Evolutionary conservation across 2,888 invertebrate genomes (phyloP).

Genomic region (Cheilosia pagana): DNA sequence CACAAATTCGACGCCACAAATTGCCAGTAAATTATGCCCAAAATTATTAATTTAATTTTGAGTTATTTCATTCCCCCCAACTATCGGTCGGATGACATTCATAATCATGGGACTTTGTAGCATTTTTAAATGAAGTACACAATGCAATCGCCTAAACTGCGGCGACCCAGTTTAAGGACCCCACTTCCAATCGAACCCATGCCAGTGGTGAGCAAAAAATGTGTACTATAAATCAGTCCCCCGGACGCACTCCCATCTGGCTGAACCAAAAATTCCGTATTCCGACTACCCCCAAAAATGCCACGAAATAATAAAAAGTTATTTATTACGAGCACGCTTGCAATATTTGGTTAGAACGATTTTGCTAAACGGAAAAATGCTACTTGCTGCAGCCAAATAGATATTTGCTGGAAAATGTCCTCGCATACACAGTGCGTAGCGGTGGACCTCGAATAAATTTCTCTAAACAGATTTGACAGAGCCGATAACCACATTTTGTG

Average conservation of each 20-base stretch:
- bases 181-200: background rate
- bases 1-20: slow-evolving; percentile 20
- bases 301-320: slow-evolving; percentile 53
- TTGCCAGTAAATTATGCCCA: slow-evolving; percentile 30
- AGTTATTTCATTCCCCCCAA: no score
- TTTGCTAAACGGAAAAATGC: background rate
- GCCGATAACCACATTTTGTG: slow-evolving; percentile 41
- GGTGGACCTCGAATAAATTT: slow-evolving; percentile 42
- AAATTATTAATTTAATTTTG: no score
- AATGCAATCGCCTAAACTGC: no score
- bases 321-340: slow-evolving; percentile 34
- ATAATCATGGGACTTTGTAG: no score
- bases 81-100: no score
- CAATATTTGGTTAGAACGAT: slow-evolving; percentile 1
- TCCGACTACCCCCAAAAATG: slow-evolving; percentile 14
- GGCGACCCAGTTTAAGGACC: no score
- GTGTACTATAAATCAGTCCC: slow-evolving; percentile 26
- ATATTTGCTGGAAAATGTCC: background rate
- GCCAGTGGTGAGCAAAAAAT: background rate
- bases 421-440: background rate
- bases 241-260: background rate
- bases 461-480: slow-evolving; percentile 32
- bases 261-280: slow-evolving; percentile 14
- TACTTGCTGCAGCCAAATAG: background rate
- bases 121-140: no score